Conservation (phyloP, 2,797 vertebrate genomes). For the Hippocampus kuda region DNA sequence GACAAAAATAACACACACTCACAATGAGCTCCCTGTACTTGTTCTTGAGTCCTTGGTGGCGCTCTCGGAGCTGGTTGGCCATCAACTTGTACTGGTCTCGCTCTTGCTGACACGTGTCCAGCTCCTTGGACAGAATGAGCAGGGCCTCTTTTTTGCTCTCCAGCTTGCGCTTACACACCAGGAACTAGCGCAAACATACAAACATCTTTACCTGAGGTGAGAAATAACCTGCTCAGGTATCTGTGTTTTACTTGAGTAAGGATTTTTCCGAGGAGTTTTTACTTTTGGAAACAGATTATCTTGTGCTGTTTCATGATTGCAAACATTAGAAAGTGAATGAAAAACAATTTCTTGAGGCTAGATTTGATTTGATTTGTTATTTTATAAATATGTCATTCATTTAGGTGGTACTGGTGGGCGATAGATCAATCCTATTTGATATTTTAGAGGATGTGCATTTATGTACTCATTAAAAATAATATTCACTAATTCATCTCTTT, state of each 20-base stretch:
- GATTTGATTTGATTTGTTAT: too few relatives aligned
- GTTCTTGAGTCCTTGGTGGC: slow-evolving; percentile 89
- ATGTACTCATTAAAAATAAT: too few relatives aligned
- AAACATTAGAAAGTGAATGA: background rate
- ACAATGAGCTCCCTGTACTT: slow-evolving; percentile 91
- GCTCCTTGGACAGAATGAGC: slow-evolving; percentile 91
- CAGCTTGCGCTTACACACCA: slow-evolving; percentile 90
- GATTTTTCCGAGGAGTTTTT: too few relatives aligned
- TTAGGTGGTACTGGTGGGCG: background rate
- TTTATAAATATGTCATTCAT: background rate
- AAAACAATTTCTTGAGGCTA: background rate
- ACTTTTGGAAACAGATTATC: too few relatives aligned
- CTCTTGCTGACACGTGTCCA: slow-evolving; percentile 92
- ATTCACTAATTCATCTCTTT: too few relatives aligned
- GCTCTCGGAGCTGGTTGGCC: slow-evolving; percentile 91
- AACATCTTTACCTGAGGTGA: too few relatives aligned
- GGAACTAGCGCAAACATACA: slow-evolving; percentile 34
- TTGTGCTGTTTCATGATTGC: too few relatives aligned
- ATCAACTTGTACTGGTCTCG: slow-evolving; percentile 94
- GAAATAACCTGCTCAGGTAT: too few relatives aligned
- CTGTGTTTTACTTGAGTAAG: too few relatives aligned
- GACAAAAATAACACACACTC: slow-evolving; percentile 33
- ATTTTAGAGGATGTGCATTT: background rate
- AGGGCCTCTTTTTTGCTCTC: slow-evolving; percentile 95
- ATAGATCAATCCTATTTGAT: background rate